These are phyloP conservation scores for Epicauta chinensis DNA, from an alignment of 1,140 invertebrate genomes.

Conservation along the genomic window DNA sequence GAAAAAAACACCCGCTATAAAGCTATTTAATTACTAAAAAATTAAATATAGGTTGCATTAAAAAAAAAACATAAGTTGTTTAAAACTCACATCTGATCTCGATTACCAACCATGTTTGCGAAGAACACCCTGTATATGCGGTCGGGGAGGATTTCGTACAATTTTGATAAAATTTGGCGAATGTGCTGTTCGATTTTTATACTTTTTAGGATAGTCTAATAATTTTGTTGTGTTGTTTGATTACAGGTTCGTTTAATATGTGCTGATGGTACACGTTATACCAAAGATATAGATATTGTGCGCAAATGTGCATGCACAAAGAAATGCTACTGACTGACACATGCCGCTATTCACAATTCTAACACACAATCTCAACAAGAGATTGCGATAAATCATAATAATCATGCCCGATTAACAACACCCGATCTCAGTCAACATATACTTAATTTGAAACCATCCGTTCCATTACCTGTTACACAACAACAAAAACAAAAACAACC, in stretches of 20 bases:
- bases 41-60: too few species aligned
- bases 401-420: constrained; percentile 24
- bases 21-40: too few species aligned
- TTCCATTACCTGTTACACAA: not conserved
- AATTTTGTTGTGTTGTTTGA: too few species aligned
- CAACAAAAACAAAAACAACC: not conserved
- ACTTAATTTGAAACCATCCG: constrained; percentile 21
- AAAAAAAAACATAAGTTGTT: too few species aligned
- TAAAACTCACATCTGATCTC: too few species aligned
- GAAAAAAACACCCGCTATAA: too few species aligned
- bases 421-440: constrained; percentile 23
- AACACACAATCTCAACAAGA: constrained; percentile 26
- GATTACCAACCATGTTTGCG: too few species aligned
- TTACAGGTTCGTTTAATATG: constrained; percentile 88
- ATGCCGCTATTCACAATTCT: constrained; percentile 44
- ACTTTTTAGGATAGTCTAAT: too few species aligned
- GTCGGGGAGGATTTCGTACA: too few species aligned
- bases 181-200: too few species aligned
- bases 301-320: constrained; percentile 86
- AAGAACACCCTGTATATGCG: too few species aligned
- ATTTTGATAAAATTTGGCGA: too few species aligned
- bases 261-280: constrained; percentile 84
- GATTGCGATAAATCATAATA: constrained; percentile 18
- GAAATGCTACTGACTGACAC: constrained; percentile 65
- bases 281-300: constrained; percentile 93